phyloP scores from a whole-genome alignment of 1,140 invertebrate species.

The Aplysia californica region DNA sequence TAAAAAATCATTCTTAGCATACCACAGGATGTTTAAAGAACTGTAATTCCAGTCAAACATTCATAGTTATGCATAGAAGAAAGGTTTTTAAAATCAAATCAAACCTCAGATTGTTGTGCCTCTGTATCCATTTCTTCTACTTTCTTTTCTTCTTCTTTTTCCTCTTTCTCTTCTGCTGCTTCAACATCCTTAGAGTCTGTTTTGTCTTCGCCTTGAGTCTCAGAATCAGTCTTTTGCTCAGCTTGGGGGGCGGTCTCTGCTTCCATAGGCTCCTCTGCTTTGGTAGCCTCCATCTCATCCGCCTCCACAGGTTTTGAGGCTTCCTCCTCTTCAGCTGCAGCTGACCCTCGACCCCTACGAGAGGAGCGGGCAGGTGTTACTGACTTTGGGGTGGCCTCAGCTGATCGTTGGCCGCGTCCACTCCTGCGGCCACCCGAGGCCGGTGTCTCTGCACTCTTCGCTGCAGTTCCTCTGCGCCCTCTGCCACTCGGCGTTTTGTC shows the following conservation, averaged over 20 bases:
- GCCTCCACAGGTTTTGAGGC: slow-evolving; percentile 4
- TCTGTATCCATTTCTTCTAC: background rate
- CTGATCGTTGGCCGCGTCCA: no score
- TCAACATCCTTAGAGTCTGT: slow-evolving; percentile 1
- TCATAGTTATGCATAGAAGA: background rate
- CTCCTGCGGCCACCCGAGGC: no score
- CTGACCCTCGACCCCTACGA: no score
- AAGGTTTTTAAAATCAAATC: background rate
- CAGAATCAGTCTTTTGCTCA: slow-evolving; percentile 6
- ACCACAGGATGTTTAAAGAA: background rate
- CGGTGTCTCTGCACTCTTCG: no score
- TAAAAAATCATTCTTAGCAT: background rate
- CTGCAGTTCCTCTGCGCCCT: no score
- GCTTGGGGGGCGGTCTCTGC: background rate
- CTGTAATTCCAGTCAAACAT: background rate
- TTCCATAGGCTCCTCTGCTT: background rate
- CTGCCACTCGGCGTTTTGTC: no score
- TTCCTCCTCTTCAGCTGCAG: no score
- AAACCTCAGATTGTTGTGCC: background rate
- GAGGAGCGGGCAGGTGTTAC: no score
- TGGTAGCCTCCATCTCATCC: slow-evolving; percentile 1
- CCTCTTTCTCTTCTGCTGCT: slow-evolving; percentile 17
- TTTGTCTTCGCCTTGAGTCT: background rate
- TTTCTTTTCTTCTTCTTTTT: slow-evolving; percentile 16
- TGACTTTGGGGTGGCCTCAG: no score